Conservation (phyloP, 2,888 invertebrate genomes). For the Nomada ferruginata region DNA sequence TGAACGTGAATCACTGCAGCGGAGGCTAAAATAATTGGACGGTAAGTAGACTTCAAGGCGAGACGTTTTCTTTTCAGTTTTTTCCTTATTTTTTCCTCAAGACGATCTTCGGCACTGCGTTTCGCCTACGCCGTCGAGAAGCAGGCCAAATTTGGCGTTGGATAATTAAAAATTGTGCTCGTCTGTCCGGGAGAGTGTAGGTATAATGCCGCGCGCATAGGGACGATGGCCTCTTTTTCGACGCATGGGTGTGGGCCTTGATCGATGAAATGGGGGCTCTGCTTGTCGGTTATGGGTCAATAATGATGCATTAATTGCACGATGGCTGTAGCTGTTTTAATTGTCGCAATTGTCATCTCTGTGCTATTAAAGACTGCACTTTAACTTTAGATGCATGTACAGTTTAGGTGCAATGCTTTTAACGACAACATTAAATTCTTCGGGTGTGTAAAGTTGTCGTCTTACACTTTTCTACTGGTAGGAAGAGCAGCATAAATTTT, state of each 20-base stretch:
- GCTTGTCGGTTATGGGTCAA: neutral
- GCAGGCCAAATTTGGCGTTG: constrained; percentile 37
- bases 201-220: neutral
- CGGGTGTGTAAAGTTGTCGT: no score
- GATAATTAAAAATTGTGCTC: constrained; percentile 24
- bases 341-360: no score
- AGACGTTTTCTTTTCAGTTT: neutral
- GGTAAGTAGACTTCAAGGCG: constrained; percentile 44
- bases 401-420: no score
- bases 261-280: neutral
- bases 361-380: no score
- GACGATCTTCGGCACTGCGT: neutral
- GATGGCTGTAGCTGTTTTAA: no score
- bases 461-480: no score
- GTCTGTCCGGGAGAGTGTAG: neutral
- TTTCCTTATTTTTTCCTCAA: neutral
- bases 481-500: no score
- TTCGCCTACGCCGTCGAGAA: constrained; percentile 35
- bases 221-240: constrained; percentile 8
- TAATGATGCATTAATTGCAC: no score
- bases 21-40: constrained; percentile 52
- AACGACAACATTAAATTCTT: no score
- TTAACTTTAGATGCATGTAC: no score
- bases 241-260: neutral
- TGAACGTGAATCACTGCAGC: constrained; percentile 45